Conservation (phyloP, 2,888 invertebrate species). For the Teleogryllus oceanicus region DNA sequence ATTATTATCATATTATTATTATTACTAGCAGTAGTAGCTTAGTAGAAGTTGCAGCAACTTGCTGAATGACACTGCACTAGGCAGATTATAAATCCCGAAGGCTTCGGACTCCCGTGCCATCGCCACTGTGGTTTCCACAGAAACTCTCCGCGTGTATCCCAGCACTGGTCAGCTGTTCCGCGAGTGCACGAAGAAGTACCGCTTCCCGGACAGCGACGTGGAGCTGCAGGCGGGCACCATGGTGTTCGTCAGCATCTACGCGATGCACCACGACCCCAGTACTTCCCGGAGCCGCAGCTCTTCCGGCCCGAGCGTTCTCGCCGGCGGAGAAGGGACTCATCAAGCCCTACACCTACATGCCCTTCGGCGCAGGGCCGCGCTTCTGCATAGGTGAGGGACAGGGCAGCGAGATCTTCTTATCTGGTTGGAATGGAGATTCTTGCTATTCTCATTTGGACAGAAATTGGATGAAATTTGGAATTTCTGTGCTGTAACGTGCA, state of each 20-base stretch:
- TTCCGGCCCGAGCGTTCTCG: conserved; percentile 30
- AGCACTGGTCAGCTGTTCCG: conserved; percentile 40
- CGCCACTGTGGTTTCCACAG: not conserved
- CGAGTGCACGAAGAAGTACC: conserved; percentile 39
- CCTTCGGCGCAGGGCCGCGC: conserved; percentile 30
- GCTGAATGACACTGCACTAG: no score
- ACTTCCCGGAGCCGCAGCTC: conserved; percentile 25
- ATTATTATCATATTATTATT: no score
- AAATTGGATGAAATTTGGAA: no score
- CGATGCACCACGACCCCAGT: conserved; percentile 18
- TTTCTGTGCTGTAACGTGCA: no score
- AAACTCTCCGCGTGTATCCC: not conserved
- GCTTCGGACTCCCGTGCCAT: no score
- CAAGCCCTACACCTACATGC: conserved; percentile 24
- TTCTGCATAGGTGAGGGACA: not conserved
- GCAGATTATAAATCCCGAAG: no score
- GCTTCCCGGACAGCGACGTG: conserved; percentile 38
- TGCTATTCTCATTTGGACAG: no score
- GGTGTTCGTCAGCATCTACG: conserved; percentile 18
- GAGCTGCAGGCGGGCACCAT: not conserved
- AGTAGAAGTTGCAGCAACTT: no score
- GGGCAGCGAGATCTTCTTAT: no score
- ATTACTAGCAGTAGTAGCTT: no score
- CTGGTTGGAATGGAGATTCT: no score
- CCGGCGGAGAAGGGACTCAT: conserved; percentile 22